These are phyloP conservation scores for Hormaphis cornu DNA, from an alignment of 1,140 invertebrate species.

Conservation along the genomic window DNA sequence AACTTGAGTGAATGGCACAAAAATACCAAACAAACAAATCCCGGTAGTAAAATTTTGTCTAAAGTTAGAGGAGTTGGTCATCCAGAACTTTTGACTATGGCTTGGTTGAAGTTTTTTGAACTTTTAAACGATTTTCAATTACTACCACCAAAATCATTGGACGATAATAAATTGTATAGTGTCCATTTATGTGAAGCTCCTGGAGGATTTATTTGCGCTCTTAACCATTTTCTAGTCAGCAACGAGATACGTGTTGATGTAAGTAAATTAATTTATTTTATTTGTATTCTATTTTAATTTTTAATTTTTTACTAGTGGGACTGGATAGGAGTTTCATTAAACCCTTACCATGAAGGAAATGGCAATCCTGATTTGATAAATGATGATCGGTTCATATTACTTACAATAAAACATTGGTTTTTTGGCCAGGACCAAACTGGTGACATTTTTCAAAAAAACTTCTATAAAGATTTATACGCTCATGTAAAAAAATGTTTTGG, in stretches of 20 bases:
- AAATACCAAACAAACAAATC: conserved; percentile 67
- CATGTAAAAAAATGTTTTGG: conserved; percentile 17
- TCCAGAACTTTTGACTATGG: conserved; percentile 70
- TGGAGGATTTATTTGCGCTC: conserved; percentile 78
- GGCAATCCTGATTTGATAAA: conserved; percentile 59
- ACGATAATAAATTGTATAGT: conserved; percentile 50
- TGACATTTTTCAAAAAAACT: conserved; percentile 53
- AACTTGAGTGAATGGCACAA: conserved; percentile 66
- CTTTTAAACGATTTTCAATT: conserved; percentile 57
- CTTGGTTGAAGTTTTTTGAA: conserved; percentile 89
- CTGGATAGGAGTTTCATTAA: conserved; percentile 78
- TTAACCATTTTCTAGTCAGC: conserved; percentile 73
- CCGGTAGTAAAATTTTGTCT: conserved; percentile 55
- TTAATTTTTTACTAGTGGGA: conserved; percentile 49
- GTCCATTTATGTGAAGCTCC: conserved; percentile 91
- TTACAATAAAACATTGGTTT: conserved; percentile 68
- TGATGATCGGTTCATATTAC: conserved; percentile 75
- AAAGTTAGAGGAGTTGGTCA: conserved; percentile 50
- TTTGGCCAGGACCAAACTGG: conserved; percentile 80
- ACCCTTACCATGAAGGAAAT: conserved; percentile 88
- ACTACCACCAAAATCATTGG: conserved; percentile 45
- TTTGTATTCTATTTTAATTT: neutral
- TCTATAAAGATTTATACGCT: conserved; percentile 13
- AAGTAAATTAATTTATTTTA: neutral
- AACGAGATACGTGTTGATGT: conserved; percentile 45